Evolutionary conservation across 2,888 invertebrate genomes (phyloP).

Genomic region (Poecilus cupreus): DNA sequence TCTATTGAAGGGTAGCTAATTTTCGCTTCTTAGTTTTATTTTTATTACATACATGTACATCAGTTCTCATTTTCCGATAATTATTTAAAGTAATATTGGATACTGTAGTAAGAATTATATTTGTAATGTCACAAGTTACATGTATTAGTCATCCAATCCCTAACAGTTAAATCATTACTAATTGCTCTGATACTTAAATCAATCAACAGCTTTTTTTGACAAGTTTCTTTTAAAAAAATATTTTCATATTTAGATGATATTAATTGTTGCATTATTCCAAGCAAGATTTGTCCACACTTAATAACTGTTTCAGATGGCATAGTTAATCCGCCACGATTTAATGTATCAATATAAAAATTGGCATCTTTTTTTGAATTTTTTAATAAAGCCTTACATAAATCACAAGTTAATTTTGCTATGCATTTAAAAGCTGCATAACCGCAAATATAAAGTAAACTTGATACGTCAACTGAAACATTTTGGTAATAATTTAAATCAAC

Average conservation of each 20-base stretch:
- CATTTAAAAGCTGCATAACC: not conserved
- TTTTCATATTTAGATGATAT: not conserved
- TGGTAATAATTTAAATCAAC: not conserved
- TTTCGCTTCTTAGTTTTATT: not conserved
- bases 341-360: no score
- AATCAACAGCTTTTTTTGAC: not conserved
- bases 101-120: no score
- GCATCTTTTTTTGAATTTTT: not conserved
- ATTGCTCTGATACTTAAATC: no score
- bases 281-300: not conserved
- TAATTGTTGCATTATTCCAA: not conserved
- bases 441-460: not conserved
- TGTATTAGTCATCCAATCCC: not conserved
- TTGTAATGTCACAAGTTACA: no score
- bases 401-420: not conserved
- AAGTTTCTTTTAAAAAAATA: not conserved
- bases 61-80: not conserved
- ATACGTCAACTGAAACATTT: not conserved
- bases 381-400: not conserved
- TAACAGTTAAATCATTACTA: not conserved
- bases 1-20: not conserved
- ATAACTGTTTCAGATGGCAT: no score
- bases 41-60: not conserved
- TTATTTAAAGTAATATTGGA: not conserved
- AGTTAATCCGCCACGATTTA: no score